phyloP scores from a whole-genome alignment of 1,140 invertebrate species.

The Scylla paramamosain region DNA sequence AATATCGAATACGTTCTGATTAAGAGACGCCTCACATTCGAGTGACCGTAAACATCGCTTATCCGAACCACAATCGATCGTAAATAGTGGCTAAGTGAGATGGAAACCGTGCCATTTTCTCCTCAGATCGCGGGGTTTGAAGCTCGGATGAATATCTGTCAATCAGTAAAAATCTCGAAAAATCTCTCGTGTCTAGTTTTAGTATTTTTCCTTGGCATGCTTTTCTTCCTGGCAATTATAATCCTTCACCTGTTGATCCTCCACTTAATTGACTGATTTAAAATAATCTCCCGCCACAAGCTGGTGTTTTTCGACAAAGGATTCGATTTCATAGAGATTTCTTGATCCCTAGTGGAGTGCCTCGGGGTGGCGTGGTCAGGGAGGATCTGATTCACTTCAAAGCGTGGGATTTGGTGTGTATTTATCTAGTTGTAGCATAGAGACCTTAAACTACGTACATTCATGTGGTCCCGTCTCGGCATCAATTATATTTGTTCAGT shows the following conservation, averaged over 20 bases:
- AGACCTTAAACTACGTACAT: too few species aligned
- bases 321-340: not conserved
- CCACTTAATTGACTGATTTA: not conserved
- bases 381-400: not conserved
- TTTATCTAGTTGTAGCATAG: too few species aligned
- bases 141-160: not conserved
- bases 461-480: too few species aligned
- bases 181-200: not conserved
- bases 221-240: not conserved
- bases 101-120: not conserved
- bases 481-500: not conserved
- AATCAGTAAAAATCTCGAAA: not conserved
- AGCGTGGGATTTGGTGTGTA: too few species aligned
- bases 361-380: not conserved
- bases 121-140: not conserved
- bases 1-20: not conserved
- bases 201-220: not conserved
- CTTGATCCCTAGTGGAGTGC: not conserved
- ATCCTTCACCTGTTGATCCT: not conserved
- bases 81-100: not conserved
- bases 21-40: not conserved
- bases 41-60: conserved; percentile 11
- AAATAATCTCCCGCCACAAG: not conserved
- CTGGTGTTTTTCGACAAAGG: not conserved
- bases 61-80: not conserved